These are phyloP conservation scores for Ladona fulva DNA, from an alignment of 1,140 invertebrate genomes.

Conservation along the genomic window DNA sequence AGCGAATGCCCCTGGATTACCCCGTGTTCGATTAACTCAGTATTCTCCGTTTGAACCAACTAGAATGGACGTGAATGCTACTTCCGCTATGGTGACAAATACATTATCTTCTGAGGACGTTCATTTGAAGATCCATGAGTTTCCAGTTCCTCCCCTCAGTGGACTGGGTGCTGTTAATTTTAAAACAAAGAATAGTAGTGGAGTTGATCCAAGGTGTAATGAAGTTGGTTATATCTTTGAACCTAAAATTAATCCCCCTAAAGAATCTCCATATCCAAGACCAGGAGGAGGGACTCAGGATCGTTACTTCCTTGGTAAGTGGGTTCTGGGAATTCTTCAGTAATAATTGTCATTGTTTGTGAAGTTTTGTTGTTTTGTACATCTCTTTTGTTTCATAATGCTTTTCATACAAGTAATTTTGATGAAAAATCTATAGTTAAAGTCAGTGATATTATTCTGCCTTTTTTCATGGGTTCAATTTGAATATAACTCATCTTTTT, in stretches of 20 bases:
- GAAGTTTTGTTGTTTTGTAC: no score
- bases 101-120: slow-evolving; percentile 34
- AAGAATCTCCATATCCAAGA: slow-evolving; percentile 29
- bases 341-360: no score
- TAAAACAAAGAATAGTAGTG: slow-evolving; percentile 20
- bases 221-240: slow-evolving; percentile 39
- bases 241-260: slow-evolving; percentile 37
- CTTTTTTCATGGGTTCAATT: no score
- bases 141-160: slow-evolving; percentile 35
- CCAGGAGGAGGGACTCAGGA: background rate
- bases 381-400: no score
- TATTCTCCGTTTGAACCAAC: slow-evolving; percentile 77
- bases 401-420: no score
- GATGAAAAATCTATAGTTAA: no score
- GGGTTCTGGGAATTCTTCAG: background rate
- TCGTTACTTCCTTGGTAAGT: background rate
- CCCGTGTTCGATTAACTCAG: slow-evolving; percentile 61
- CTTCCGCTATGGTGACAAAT: slow-evolving; percentile 38
- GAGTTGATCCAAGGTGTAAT: slow-evolving; percentile 32
- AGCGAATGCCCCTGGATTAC: background rate
- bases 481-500: no score
- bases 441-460: no score
- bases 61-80: slow-evolving; percentile 63
- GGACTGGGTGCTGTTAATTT: background rate
- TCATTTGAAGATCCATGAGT: slow-evolving; percentile 38